These are phyloP conservation scores for Callimorpha dominula DNA, from an alignment of 2,888 invertebrate genomes.

Conservation along the genomic window DNA sequence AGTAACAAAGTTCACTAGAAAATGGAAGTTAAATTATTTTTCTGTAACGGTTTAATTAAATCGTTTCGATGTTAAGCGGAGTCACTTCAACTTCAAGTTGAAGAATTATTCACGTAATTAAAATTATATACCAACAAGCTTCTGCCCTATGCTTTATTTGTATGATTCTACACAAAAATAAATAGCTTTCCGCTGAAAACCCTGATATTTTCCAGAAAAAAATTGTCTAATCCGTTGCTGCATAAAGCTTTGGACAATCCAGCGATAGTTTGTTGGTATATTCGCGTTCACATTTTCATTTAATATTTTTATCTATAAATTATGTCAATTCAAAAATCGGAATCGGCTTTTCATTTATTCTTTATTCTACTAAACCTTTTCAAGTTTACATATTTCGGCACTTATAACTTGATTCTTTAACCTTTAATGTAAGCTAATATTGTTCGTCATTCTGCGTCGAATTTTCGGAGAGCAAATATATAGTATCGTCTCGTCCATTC, in stretches of 20 bases:
- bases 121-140: neutral
- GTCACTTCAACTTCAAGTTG: neutral
- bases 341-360: neutral
- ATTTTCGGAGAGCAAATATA: constrained; percentile 29
- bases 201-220: no score
- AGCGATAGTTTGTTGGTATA: neutral
- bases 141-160: neutral
- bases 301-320: no score
- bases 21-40: constrained; percentile 11
- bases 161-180: no score
- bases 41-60: neutral
- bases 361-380: neutral
- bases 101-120: neutral
- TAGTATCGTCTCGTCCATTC: constrained; percentile 20
- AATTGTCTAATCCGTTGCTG: no score
- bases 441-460: constrained; percentile 28
- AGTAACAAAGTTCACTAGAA: constrained; percentile 34
- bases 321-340: neutral
- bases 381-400: neutral
- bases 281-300: neutral
- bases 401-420: constrained; percentile 19
- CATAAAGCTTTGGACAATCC: neutral
- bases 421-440: constrained; percentile 30
- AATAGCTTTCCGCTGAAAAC: no score
- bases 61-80: neutral